Evolutionary conservation across 2,113 vertebrate species (phyloP), one percentile per base, ranked within the genome.

Genomic region (Pogona vitticeps): DNA sequence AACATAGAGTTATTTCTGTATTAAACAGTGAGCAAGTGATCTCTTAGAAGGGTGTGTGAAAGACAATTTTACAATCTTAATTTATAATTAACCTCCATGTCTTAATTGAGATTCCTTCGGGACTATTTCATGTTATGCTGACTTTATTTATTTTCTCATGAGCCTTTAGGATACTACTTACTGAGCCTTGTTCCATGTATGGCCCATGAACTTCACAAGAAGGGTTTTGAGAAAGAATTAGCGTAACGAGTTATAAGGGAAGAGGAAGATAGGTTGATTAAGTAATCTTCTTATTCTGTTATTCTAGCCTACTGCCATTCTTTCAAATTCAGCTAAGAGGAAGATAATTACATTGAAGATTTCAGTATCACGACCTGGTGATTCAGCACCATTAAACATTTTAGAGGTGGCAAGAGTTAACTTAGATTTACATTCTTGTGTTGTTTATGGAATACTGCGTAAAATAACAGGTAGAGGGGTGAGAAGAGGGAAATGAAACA

Each of bases 41-140:
- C 90, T 76, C 46, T 75, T 84, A 88, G 82, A 88, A 84, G 40
- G 65, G 90, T 68, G 63, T 85, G 31, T 92, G 81, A 88, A 92
- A 91, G 81, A 82, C 31, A 13, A 65, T 12, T 88, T 91, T 93
- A 79, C 5, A 3, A 86, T 52, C 85, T 87, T 92, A 80, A 90
- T 89, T 91, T 93, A 46, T 92, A 86, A 92, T 90, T 92, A 92
- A 88, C 42, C 77, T 87, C 15, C 52, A 76, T 0, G 1, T 88
- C 28, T 90, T 82, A 89, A 76, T 70, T 70, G 81, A 82, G 79
- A 82, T 85, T 92, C 40, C 89, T 73, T 58, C 81, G 87, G 58
- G 56, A 38, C 81, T 63, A 73, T 77, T 72, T 61, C 28, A 67
- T 40, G 13, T 72, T 86, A 59, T 91, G 36, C 36, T 83, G n/a